Conservation (phyloP, 1,140 invertebrate species). For the Epicauta chinensis region DNA sequence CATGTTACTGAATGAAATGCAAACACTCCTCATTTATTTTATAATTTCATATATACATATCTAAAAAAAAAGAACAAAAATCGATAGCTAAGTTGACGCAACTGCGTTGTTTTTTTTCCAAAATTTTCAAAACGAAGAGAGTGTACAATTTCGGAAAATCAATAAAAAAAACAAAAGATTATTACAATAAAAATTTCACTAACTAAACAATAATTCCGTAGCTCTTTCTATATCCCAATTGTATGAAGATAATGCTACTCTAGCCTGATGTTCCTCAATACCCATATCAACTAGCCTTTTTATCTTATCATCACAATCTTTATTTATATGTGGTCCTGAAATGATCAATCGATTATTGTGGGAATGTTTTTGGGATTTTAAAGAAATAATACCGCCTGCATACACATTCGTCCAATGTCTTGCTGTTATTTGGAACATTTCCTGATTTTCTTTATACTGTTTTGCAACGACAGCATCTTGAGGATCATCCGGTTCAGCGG, state of each 20-base stretch:
- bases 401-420: slow-evolving; percentile 93
- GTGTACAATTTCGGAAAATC: no score
- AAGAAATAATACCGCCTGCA: slow-evolving; percentile 70
- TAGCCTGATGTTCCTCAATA: slow-evolving; percentile 73
- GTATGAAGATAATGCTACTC: slow-evolving; percentile 79
- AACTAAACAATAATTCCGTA: slow-evolving; percentile 84
- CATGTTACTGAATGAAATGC: neutral
- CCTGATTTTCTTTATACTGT: slow-evolving; percentile 86
- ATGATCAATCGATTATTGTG: slow-evolving; percentile 23
- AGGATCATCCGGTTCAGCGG: slow-evolving; percentile 94
- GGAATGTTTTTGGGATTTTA: no score
- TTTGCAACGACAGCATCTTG: slow-evolving; percentile 96
- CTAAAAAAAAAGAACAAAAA: no score
- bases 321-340: slow-evolving; percentile 61
- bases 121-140: no score
- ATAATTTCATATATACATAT: neutral
- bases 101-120: no score
- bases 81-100: no score
- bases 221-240: slow-evolving; percentile 86
- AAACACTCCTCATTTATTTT: slow-evolving; percentile 11
- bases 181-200: slow-evolving; percentile 44
- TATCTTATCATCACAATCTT: slow-evolving; percentile 77
- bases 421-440: slow-evolving; percentile 84
- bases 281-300: slow-evolving; percentile 80
- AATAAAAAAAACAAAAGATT: neutral